Evolutionary conservation across 2,888 invertebrate genomes (phyloP).

Genomic region (Caenorhabditis panamensis): DNA sequence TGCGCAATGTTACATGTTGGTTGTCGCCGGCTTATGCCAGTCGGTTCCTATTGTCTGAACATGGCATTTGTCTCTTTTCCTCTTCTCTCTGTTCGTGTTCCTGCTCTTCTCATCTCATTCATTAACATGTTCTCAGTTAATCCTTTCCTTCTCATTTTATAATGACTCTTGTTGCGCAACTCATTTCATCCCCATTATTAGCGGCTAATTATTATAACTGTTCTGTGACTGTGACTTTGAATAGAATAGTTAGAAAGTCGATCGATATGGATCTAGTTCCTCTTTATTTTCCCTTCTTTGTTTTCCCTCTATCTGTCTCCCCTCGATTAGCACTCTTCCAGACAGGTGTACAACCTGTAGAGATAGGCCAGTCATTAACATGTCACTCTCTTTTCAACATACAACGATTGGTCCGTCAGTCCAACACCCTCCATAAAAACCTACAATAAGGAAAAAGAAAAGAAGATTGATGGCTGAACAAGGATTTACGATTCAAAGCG

Average conservation of each 20-base stretch:
- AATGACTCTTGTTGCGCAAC: too few relatives aligned
- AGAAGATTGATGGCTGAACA: neutral
- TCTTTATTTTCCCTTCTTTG: neutral
- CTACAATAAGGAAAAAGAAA: neutral
- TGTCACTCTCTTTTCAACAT: constrained; percentile 9
- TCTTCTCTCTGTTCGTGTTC: neutral
- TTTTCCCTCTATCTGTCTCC: neutral
- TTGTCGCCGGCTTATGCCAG: constrained; percentile 1
- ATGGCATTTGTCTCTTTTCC: neutral
- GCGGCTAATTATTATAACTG: too few relatives aligned
- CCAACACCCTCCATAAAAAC: neutral
- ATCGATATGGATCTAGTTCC: neutral
- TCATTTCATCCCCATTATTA: too few relatives aligned
- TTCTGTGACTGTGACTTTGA: too few relatives aligned
- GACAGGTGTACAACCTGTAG: constrained; percentile 20
- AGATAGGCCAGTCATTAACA: constrained; percentile 12
- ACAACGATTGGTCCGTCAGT: neutral
- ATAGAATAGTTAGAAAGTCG: neutral
- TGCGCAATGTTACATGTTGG: constrained; percentile 6
- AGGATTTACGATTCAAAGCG: neutral
- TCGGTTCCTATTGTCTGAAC: constrained; percentile 2
- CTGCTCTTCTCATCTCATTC: too few relatives aligned
- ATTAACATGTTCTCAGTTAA: too few relatives aligned
- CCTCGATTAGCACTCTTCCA: constrained; percentile 26
- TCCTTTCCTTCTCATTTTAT: too few relatives aligned